Conservation (phyloP, 1,140 invertebrate genomes). For the Harpegnathos saltator region DNA sequence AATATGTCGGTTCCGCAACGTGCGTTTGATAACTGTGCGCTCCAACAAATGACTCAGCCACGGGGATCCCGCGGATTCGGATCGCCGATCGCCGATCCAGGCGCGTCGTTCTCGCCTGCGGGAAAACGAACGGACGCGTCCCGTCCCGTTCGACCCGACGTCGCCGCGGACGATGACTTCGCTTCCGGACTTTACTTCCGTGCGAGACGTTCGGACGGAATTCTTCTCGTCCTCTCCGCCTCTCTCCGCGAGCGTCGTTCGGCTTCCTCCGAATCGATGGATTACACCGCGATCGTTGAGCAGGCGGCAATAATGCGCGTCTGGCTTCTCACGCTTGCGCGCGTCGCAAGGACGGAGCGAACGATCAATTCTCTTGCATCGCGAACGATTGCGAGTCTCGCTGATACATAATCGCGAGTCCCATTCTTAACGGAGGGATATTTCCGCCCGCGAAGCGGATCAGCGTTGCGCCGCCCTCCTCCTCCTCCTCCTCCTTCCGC, state of each 20-base stretch:
- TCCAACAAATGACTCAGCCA: constrained; percentile 22
- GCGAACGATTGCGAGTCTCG: constrained; percentile 55
- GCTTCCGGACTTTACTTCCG: no score
- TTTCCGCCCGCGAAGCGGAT: constrained; percentile 42
- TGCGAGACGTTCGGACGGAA: no score
- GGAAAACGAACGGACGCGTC: neutral
- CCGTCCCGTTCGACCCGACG: no score
- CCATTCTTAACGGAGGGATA: constrained; percentile 42
- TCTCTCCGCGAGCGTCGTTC: no score
- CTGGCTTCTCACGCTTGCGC: constrained; percentile 11
- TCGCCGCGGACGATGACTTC: no score
- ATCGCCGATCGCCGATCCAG: no score
- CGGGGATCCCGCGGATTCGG: neutral
- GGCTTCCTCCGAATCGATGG: neutral
- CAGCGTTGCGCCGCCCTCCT: neutral
- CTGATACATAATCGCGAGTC: constrained; percentile 71
- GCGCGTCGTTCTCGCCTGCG: neutral
- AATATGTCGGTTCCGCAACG: constrained; percentile 30
- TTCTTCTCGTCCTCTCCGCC: no score
- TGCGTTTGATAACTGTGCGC: constrained; percentile 22
- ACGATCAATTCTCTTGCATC: no score
- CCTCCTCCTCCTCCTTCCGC: neutral
- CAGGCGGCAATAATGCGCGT: neutral
- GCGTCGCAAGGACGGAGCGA: constrained; percentile 2
- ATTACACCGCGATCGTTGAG: constrained; percentile 22